Conservation (phyloP, 2,113 vertebrate species). For the Erythrocebus patas region DNA sequence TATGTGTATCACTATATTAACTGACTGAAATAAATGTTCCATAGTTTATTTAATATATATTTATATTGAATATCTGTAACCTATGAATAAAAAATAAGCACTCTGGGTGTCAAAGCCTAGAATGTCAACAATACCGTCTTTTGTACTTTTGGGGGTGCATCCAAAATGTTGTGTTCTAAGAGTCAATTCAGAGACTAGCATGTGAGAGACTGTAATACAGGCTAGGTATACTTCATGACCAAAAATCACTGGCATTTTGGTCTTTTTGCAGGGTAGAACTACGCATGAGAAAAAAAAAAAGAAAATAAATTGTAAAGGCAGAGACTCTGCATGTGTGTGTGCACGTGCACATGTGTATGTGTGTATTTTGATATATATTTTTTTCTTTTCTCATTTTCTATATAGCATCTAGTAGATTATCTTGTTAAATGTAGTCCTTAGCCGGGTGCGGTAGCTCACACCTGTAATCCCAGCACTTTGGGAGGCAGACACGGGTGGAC, state of each 20-base stretch:
- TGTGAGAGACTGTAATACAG: background rate
- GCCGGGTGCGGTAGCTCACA: no score
- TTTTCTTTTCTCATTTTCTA: background rate
- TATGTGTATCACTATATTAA: background rate
- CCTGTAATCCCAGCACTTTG: no score
- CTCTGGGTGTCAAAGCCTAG: background rate
- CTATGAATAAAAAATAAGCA: background rate
- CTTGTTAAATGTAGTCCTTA: background rate
- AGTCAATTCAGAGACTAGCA: background rate
- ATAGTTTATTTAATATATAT: background rate
- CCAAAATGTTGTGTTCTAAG: background rate
- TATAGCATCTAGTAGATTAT: background rate
- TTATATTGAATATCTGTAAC: background rate
- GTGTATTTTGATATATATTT: background rate
- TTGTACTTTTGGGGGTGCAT: background rate
- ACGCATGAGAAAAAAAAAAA: background rate
- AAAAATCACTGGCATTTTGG: background rate
- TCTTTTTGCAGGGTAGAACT: background rate
- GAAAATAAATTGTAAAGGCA: background rate
- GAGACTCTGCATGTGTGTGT: background rate
- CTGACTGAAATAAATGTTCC: background rate
- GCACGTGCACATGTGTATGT: background rate
- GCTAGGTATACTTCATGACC: background rate
- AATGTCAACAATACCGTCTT: background rate
- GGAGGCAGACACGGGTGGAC: fast-evolving